Evolutionary conservation across 2,797 vertebrate genomes (phyloP).

Genomic region (Onychomys leucogaster): DNA sequence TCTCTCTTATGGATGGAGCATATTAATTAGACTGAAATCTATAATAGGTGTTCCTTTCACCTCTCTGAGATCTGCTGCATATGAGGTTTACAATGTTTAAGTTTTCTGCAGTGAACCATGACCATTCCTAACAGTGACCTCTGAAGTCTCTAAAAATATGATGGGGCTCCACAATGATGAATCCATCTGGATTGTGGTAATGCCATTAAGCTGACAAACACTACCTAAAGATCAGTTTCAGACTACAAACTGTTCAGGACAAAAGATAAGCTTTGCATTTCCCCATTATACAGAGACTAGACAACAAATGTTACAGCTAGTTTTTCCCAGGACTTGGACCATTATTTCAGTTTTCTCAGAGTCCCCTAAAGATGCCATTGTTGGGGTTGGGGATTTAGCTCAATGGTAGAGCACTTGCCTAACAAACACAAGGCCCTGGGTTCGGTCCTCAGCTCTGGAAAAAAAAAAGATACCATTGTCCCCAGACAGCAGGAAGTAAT

Average conservation of each 20-base stretch:
- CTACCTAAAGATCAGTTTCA: background rate
- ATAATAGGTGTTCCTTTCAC: background rate
- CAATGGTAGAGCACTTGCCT: too few species aligned
- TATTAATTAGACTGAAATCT: slow-evolving; percentile 88
- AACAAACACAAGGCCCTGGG: too few species aligned
- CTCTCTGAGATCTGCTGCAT: background rate
- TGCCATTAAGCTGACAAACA: background rate
- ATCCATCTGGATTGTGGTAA: background rate
- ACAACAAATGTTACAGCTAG: background rate
- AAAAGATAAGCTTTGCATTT: background rate
- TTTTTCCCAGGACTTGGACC: background rate
- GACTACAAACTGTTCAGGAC: background rate
- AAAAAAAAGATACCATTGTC: background rate
- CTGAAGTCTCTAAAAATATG: background rate
- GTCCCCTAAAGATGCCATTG: background rate
- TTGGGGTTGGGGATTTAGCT: too few species aligned
- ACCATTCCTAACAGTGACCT: background rate
- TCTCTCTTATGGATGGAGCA: slow-evolving; percentile 66
- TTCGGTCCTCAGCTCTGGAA: too few species aligned
- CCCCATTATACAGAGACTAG: background rate
- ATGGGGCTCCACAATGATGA: background rate
- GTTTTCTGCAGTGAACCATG: background rate
- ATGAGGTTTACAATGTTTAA: background rate
- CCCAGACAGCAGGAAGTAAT: background rate
- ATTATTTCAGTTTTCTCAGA: background rate